phyloP scores from a whole-genome alignment of 2,888 invertebrate genomes.

The Agrilus cyanescens region DNA sequence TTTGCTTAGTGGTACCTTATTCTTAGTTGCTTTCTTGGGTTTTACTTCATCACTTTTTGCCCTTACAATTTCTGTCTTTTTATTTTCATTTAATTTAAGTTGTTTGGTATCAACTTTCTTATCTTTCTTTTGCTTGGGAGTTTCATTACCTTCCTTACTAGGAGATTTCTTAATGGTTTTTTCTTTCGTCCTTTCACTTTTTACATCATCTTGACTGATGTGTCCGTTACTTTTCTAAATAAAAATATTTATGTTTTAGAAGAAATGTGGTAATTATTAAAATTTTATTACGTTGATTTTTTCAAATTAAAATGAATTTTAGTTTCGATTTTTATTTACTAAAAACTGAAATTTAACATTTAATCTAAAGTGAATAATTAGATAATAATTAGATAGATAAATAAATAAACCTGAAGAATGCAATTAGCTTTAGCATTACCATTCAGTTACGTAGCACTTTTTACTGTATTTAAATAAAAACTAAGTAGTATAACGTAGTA shows the following conservation, averaged over 20 bases:
- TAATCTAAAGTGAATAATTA: no score
- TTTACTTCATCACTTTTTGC: slow-evolving; percentile 37
- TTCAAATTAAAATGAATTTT: no score
- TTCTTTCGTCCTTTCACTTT: slow-evolving; percentile 49
- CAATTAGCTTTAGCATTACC: no score
- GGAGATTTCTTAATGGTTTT: slow-evolving; percentile 29
- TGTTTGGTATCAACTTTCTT: slow-evolving; percentile 30
- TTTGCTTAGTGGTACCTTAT: slow-evolving; percentile 45
- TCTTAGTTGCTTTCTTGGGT: slow-evolving; percentile 49
- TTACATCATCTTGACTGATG: slow-evolving; percentile 44
- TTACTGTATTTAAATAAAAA: no score
- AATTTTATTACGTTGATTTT: no score
- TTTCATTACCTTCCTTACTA: slow-evolving; percentile 42
- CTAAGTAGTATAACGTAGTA: no score
- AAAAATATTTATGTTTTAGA: slow-evolving; percentile 6
- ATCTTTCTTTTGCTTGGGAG: slow-evolving; percentile 37
- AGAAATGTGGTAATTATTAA: no score
- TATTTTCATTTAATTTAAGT: slow-evolving; percentile 31
- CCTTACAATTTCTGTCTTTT: slow-evolving; percentile 39
- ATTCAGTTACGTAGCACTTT: no score
- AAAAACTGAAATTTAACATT: no score
- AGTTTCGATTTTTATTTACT: no score
- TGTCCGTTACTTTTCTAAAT: slow-evolving; percentile 51
- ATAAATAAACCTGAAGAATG: no score
- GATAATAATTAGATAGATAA: no score